These are phyloP conservation scores for Calyptommatus sinebrachiatus DNA, from an alignment of 2,113 vertebrate genomes.

Conservation along the genomic window DNA sequence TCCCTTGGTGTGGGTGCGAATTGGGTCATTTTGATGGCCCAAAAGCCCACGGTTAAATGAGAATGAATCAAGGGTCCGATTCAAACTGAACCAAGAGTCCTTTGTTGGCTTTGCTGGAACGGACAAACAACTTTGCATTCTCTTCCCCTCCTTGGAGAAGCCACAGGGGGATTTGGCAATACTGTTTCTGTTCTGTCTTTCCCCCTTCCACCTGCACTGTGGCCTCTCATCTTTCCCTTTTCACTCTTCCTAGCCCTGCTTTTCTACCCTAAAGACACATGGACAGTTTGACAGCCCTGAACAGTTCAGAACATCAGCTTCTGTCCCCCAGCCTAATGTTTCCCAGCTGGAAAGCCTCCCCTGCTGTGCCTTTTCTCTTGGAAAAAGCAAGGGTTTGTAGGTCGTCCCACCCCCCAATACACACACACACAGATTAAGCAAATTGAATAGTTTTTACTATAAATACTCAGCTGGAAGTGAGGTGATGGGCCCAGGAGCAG, in stretches of 20 bases:
- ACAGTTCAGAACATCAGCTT: background rate
- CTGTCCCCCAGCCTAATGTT: background rate
- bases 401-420: background rate
- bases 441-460: background rate
- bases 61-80: no score
- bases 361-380: background rate
- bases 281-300: background rate
- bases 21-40: no score
- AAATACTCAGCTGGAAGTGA: background rate
- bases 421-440: background rate
- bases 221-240: background rate
- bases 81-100: no score
- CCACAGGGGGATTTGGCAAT: background rate
- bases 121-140: background rate
- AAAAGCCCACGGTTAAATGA: no score
- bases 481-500: no score
- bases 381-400: background rate
- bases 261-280: no score
- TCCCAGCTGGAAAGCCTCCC: background rate
- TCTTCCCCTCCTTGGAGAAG: background rate
- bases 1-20: no score
- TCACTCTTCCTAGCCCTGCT: background rate
- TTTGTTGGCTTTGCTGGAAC: no score
- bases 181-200: accelerated
- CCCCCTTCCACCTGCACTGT: background rate